Evolutionary conservation across 2,888 invertebrate species (phyloP), one percentile per base, ranked within the genome.

Genomic region (Drosophila mimetica): DNA sequence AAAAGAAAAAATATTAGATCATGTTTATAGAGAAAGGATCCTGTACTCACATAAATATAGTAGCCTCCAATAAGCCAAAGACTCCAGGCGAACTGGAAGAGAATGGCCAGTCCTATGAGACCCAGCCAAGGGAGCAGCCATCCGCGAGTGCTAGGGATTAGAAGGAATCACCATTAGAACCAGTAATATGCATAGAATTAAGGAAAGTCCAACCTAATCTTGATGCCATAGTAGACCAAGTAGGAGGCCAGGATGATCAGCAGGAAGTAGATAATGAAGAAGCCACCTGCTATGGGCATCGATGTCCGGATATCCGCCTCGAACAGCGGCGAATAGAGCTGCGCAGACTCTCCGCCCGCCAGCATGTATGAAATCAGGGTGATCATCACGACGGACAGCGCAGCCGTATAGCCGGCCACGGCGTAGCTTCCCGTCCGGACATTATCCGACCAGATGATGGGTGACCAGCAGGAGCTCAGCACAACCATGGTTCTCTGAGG

Each of bases 1-100:
- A 28, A 7, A 36, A 20, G 1, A 11, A 20, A 36, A 36, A 37
- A 3, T 50, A 57, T 18, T 6, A 64, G 16, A 32, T 20, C 8
- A 13, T 1, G 28, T 20, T 16, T 7, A 16, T 1, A 8, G 4
- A 6, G 30, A 14, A 2, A 32, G 20, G 14, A n/a, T 6, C 11
- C 3, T 28, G 11, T 16, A 94, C 96, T 95, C 91, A 97, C 97
- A 92, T 97, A 97, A 87, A 97, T 97, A 86, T 97, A 97, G 89
- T 97, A 97, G 71, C 97, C 97, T 71, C 96, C 96, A 36, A 97
- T 92, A 2, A 97, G 93, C 97, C 97, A 97, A 28, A 97, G 91
- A 5, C 97, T 96, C 90, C 96, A 97, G 2, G 95, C 89, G 6
- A 96, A 91, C 90, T 97, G 96, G 90, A 97, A 97, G 0, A 94